Evolutionary conservation across 2,888 invertebrate genomes (phyloP).

Genomic region (Aromia moschata): DNA sequence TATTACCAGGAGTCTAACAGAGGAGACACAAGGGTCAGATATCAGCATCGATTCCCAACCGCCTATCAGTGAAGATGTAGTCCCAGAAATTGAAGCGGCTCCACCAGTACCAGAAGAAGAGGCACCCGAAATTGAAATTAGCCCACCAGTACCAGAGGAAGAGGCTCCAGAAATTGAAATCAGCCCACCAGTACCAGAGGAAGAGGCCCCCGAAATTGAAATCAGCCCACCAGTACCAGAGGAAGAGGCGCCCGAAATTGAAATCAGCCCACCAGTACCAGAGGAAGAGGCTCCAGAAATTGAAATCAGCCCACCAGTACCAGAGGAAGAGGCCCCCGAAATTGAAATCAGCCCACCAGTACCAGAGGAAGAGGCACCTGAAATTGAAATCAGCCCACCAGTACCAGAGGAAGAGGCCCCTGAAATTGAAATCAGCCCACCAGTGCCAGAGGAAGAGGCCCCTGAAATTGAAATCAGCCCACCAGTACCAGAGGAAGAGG

Average conservation of each 20-base stretch:
- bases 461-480: slow-evolving; percentile 9
- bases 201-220: neutral
- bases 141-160: neutral
- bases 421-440: slow-evolving; percentile 10
- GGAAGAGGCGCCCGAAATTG: slow-evolving; percentile 4
- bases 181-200: neutral
- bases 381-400: slow-evolving; percentile 8
- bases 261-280: slow-evolving; percentile 4
- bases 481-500: slow-evolving; percentile 8
- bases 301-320: slow-evolving; percentile 1
- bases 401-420: slow-evolving; percentile 11
- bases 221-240: slow-evolving; percentile 7
- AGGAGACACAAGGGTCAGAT: neutral
- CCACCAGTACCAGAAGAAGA: neutral
- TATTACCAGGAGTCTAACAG: slow-evolving; percentile 1
- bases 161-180: neutral
- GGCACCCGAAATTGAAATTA: neutral
- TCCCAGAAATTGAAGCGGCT: neutral
- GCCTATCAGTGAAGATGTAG: too few relatives aligned
- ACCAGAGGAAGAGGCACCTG: neutral
- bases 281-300: slow-evolving; percentile 1
- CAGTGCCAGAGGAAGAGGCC: slow-evolving; percentile 1
- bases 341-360: neutral
- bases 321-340: neutral
- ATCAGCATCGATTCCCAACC: neutral